phyloP scores from a whole-genome alignment of 2,888 invertebrate genomes.

The Agrochola lota region DNA sequence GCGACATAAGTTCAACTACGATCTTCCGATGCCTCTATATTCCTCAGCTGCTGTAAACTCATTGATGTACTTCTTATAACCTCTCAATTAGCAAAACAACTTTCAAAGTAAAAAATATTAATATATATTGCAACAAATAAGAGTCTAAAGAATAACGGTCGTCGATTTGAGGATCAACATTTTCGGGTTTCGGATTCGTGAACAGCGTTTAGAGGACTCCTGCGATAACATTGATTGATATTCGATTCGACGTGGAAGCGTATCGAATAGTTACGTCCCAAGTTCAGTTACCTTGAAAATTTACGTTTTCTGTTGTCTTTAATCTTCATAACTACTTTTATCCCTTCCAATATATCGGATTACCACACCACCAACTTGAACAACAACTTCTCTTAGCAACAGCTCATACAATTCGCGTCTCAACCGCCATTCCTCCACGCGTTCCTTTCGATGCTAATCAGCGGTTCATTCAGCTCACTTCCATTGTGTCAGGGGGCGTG shows the following conservation, averaged over 20 bases:
- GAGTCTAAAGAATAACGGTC: background rate
- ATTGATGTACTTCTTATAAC: background rate
- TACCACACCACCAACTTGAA: slow-evolving; percentile 23
- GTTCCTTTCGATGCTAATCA: slow-evolving; percentile 63
- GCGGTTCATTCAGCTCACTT: slow-evolving; percentile 56
- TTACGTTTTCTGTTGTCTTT: too few species aligned
- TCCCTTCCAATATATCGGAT: background rate
- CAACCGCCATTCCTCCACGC: slow-evolving; percentile 47
- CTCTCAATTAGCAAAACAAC: background rate
- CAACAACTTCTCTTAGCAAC: slow-evolving; percentile 29
- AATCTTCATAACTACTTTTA: background rate
- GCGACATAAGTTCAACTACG: background rate
- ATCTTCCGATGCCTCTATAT: background rate
- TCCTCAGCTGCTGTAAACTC: background rate
- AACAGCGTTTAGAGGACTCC: background rate
- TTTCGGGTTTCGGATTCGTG: background rate
- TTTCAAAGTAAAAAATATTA: too few species aligned
- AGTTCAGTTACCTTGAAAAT: background rate
- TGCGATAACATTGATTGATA: background rate
- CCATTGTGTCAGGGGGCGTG: slow-evolving; percentile 71
- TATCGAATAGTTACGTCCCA: background rate
- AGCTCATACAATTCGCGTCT: slow-evolving; percentile 37
- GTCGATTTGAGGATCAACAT: background rate
- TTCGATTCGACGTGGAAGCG: background rate
- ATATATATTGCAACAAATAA: background rate